Conservation (phyloP, 37 sponge, comb jelly and placozoan genomes). For the Bolinopsis microptera region DNA sequence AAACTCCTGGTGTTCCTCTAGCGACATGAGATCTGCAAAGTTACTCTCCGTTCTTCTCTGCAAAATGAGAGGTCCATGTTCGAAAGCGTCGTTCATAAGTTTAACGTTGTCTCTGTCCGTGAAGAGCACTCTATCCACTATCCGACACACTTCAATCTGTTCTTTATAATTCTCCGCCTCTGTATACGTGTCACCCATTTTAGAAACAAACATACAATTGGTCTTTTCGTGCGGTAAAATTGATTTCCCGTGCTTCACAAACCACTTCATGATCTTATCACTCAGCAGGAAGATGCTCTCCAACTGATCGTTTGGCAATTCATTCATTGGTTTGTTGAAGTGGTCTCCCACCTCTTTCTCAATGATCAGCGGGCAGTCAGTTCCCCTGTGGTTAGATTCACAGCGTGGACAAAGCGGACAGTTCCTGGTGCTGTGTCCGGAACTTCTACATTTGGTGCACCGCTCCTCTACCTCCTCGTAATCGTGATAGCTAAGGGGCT, state of each 20-base stretch:
- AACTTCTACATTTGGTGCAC: neutral
- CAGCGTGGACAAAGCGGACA: neutral
- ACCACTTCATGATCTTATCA: neutral
- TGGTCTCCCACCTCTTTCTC: neutral
- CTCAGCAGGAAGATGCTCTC: neutral
- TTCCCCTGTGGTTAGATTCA: neutral
- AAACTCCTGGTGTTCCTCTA: neutral
- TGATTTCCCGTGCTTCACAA: slow-evolving; percentile 43
- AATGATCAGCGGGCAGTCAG: neutral
- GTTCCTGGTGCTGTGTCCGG: neutral
- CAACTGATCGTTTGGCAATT: neutral
- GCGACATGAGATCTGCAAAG: slow-evolving; percentile 35
- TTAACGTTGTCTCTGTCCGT: slow-evolving; percentile 21
- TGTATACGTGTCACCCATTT: neutral
- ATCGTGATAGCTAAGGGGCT: neutral
- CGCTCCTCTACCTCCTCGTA: neutral
- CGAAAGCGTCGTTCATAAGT: slow-evolving; percentile 42
- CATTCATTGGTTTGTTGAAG: neutral
- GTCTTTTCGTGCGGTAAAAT: slow-evolving; percentile 22
- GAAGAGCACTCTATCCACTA: slow-evolving; percentile 57
- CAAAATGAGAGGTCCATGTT: neutral
- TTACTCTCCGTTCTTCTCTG: neutral
- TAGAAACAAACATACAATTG: neutral
- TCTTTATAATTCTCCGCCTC: neutral
- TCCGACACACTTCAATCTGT: neutral